Conservation (phyloP, 2,113 vertebrate species). For the Desmodus rotundus region DNA sequence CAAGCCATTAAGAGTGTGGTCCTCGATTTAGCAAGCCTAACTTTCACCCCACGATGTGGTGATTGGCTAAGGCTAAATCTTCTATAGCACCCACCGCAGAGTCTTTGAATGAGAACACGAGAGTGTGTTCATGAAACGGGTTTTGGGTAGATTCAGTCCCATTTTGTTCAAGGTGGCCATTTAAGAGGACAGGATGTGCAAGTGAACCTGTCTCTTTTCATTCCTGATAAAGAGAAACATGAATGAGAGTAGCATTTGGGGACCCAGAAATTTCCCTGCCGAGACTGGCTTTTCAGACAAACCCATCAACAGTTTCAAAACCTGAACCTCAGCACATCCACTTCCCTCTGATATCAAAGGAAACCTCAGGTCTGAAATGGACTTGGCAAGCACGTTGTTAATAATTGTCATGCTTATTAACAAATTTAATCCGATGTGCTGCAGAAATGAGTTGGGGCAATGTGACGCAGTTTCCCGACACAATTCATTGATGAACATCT, state of each 20-base stretch:
- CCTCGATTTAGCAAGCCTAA: neutral
- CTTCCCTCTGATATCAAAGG: conserved; percentile 32
- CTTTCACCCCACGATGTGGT: neutral
- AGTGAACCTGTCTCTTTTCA: neutral
- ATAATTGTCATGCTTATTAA: conserved; percentile 66
- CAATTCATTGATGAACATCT: conserved; percentile 43
- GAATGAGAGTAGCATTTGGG: neutral
- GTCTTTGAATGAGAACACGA: neutral
- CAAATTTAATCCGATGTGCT: conserved; percentile 58
- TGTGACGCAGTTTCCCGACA: conserved; percentile 14
- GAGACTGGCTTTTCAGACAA: conserved; percentile 45
- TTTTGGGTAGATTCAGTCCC: neutral
- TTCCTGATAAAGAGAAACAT: neutral
- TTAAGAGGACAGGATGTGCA: conserved; percentile 19
- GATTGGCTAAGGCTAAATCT: neutral
- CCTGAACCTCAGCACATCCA: conserved; percentile 22
- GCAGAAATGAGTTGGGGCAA: conserved; percentile 50
- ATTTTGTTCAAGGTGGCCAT: neutral
- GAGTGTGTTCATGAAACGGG: neutral
- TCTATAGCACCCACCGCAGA: neutral
- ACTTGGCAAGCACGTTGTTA: conserved; percentile 63
- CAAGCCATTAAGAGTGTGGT: neutral
- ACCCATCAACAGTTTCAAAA: neutral
- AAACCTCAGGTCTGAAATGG: conserved; percentile 48
- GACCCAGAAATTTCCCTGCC: neutral